Evolutionary conservation across 2,888 invertebrate genomes (phyloP).

Genomic region (Watsonalla cultraria): DNA sequence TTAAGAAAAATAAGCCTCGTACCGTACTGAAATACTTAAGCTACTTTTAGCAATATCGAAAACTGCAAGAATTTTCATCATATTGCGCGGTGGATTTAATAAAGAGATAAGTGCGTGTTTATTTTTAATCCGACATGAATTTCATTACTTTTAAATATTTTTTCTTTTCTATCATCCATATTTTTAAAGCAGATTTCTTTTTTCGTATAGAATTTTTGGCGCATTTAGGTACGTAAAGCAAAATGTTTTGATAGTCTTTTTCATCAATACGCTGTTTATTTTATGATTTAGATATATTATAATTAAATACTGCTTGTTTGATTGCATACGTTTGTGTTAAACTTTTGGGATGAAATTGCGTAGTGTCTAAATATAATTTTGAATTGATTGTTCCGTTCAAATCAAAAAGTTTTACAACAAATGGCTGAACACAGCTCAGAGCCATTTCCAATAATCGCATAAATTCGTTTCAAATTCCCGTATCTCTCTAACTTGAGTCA

Average conservation of each 20-base stretch:
- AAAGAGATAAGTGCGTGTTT: constrained; percentile 3
- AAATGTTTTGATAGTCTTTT: too few species aligned
- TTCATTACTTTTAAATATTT: too few species aligned
- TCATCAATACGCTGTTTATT: too few species aligned
- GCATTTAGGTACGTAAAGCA: too few species aligned
- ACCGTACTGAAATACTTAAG: constrained; percentile 17
- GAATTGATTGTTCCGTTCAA: constrained; percentile 21
- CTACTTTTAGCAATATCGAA: constrained; percentile 20
- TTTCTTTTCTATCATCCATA: too few species aligned
- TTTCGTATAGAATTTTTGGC: too few species aligned
- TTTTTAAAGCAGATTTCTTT: too few species aligned
- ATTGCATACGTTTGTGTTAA: too few species aligned
- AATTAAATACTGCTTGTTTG: too few species aligned
- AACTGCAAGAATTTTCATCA: constrained; percentile 24
- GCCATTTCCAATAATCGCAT: constrained; percentile 38
- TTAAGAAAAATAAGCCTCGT: not conserved
- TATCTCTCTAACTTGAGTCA: constrained; percentile 19
- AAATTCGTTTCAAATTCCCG: constrained; percentile 32
- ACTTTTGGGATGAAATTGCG: not conserved
- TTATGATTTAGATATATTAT: too few species aligned
- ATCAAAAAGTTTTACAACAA: constrained; percentile 38
- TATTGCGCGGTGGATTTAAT: constrained; percentile 4
- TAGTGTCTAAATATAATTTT: constrained; percentile 5
- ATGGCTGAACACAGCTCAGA: constrained; percentile 26
- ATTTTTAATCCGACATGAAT: not conserved